These are phyloP conservation scores for Cheilosia impressa DNA, from an alignment of 2,888 invertebrate genomes.

Conservation along the genomic window DNA sequence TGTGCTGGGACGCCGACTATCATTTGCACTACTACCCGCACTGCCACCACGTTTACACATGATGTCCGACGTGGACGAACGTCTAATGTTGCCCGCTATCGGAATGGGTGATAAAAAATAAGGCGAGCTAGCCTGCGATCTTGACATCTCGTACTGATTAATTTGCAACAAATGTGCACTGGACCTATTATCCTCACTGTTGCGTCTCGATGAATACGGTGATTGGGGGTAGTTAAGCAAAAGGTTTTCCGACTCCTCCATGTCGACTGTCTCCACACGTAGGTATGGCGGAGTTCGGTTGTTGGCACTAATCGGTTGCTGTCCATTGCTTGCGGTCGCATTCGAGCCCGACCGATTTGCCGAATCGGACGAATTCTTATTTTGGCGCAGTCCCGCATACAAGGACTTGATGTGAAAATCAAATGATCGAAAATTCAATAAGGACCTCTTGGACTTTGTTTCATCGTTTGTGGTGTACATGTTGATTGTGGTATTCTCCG, in stretches of 20 bases:
- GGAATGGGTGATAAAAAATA: conserved; percentile 81
- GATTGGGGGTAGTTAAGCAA: conserved; percentile 81
- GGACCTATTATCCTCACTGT: conserved; percentile 79
- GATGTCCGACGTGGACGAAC: conserved; percentile 83
- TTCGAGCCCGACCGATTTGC: conserved; percentile 13
- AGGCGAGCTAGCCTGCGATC: conserved; percentile 81
- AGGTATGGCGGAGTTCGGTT: conserved; percentile 81
- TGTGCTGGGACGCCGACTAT: conserved; percentile 82
- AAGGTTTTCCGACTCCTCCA: conserved; percentile 80
- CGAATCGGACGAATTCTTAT: conserved; percentile 67
- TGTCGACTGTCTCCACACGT: conserved; percentile 81
- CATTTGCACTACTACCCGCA: conserved; percentile 76
- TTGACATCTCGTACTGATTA: conserved; percentile 77
- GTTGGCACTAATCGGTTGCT: conserved; percentile 50
- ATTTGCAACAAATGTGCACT: conserved; percentile 79
- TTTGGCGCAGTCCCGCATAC: conserved; percentile 81
- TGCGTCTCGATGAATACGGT: conserved; percentile 80
- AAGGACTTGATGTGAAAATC: conserved; percentile 83
- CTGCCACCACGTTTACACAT: conserved; percentile 80
- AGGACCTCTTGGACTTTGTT: conserved; percentile 77
- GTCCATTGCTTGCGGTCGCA: conserved; percentile 26
- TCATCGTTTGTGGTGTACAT: conserved; percentile 44
- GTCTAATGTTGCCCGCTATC: conserved; percentile 80
- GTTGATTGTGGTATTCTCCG: conserved; percentile 39
- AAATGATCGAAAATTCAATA: conserved; percentile 83